Percentiles rank a stretch among this genome's conserved stretches.
These are phyloP conservation scores for Drosophila paranaensis DNA, from an alignment of 2,888 invertebrate genomes.

Conservation along the genomic window DNA sequence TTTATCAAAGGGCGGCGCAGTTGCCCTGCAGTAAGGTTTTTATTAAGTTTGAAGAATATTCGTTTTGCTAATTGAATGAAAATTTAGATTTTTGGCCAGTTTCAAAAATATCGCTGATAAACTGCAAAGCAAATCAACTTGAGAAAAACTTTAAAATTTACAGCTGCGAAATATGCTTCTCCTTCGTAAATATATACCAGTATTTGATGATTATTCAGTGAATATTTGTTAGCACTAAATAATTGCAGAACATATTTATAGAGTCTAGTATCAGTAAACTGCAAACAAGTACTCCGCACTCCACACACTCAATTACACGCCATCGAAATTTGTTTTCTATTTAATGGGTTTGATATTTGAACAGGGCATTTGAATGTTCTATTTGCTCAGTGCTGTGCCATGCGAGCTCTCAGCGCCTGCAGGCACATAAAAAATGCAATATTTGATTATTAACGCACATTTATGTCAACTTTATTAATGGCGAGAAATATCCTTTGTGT, in stretches of 20 bases:
- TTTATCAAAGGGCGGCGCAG: constrained; percentile 5
- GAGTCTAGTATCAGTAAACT: background rate
- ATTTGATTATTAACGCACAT: constrained; percentile 2
- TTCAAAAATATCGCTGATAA: no score
- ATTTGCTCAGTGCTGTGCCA: background rate
- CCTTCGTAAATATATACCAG: background rate
- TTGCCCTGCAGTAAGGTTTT: background rate
- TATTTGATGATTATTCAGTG: background rate
- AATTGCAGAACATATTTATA: background rate
- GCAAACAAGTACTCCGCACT: background rate
- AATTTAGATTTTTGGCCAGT: background rate
- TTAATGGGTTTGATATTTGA: background rate
- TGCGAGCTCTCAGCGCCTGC: background rate
- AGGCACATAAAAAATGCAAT: background rate
- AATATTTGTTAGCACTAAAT: background rate
- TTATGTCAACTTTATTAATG: constrained; percentile 2
- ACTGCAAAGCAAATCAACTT: no score
- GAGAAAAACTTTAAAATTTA: background rate
- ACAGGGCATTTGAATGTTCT: background rate
- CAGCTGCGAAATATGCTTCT: background rate
- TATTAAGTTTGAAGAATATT: background rate
- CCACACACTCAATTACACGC: background rate
- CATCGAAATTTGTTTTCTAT: background rate
- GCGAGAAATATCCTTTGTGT: background rate
- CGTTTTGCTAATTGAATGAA: background rate